Percentiles rank a stretch among this genome's conserved stretches.
Evolutionary conservation across 2,888 invertebrate species (phyloP).

Genomic region (Synergus japonicus): DNA sequence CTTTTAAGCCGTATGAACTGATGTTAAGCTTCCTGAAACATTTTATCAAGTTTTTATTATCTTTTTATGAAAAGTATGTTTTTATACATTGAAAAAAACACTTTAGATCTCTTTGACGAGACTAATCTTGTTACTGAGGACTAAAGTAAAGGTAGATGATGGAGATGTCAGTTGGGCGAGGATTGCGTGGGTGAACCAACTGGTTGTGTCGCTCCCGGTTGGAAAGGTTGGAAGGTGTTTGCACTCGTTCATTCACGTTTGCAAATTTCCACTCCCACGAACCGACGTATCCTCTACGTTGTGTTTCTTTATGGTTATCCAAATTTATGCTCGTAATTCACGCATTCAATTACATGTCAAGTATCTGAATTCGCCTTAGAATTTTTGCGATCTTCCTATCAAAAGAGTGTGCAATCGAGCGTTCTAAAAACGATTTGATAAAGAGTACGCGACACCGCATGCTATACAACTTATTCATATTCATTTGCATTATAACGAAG

Average conservation of each 20-base stretch:
- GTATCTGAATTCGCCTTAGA: neutral
- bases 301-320: slow-evolving; percentile 5
- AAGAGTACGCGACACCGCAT: neutral
- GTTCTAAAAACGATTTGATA: slow-evolving; percentile 16
- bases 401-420: neutral
- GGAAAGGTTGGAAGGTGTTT: slow-evolving; percentile 63
- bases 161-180: slow-evolving; percentile 70
- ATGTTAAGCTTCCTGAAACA: slow-evolving; percentile 10
- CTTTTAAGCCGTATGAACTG: slow-evolving; percentile 25
- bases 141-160: slow-evolving; percentile 64
- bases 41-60: slow-evolving; percentile 44
- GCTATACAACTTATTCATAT: neutral
- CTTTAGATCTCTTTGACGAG: too few species aligned
- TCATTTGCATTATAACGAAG: slow-evolving; percentile 30
- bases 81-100: too few species aligned
- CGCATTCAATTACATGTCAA: slow-evolving; percentile 11
- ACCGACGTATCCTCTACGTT: neutral
- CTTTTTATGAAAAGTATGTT: slow-evolving; percentile 50
- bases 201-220: slow-evolving; percentile 61
- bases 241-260: slow-evolving; percentile 56
- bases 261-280: slow-evolving; percentile 32
- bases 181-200: slow-evolving; percentile 72
- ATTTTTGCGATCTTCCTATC: neutral
- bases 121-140: slow-evolving; percentile 54
- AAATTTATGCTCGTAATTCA: slow-evolving; percentile 14